These are phyloP conservation scores for western clawed frog (Xenopus tropicalis) DNA, from an alignment of 2,113 vertebrate species.

Conservation along the genomic window DNA sequence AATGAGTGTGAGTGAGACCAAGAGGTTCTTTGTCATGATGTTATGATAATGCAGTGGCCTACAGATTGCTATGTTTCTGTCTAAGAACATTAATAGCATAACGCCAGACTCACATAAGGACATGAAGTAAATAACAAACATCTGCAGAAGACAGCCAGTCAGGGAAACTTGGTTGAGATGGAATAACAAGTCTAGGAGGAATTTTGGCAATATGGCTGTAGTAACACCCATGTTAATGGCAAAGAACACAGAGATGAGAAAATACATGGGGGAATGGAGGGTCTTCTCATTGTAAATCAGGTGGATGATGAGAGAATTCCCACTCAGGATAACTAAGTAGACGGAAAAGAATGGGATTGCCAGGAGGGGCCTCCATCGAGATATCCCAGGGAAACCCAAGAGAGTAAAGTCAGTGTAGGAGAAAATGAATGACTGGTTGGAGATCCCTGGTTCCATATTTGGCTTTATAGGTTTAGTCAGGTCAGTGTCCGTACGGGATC, in stretches of 20 bases:
- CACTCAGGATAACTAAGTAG: conserved; percentile 20
- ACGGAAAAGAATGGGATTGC: conserved; percentile 35
- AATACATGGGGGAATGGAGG: conserved; percentile 69
- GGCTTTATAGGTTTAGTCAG: too few species aligned
- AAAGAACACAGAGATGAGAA: conserved; percentile 65
- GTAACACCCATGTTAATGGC: conserved; percentile 59
- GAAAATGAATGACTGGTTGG: conserved; percentile 2
- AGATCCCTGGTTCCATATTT: background rate
- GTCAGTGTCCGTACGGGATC: too few species aligned
- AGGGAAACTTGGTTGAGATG: conserved; percentile 57
- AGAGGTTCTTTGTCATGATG: conserved; percentile 22
- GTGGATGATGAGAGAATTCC: conserved; percentile 38
- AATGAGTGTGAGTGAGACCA: conserved; percentile 8
- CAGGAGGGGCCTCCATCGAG: background rate
- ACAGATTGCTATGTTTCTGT: conserved; percentile 66
- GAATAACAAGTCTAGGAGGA: conserved; percentile 58
- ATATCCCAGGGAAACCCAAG: conserved; percentile 45
- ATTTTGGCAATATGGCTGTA: conserved; percentile 53
- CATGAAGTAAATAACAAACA: conserved; percentile 69
- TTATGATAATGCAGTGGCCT: conserved; percentile 61
- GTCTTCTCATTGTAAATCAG: conserved; percentile 42
- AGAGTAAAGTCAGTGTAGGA: conserved; percentile 47
- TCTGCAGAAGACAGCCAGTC: conserved; percentile 67
- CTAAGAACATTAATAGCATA: conserved; percentile 58
- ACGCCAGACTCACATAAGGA: conserved; percentile 51